Base-by-base conservation (phyloP, 1,140 invertebrate species). In the Phortica variegata region DNA sequence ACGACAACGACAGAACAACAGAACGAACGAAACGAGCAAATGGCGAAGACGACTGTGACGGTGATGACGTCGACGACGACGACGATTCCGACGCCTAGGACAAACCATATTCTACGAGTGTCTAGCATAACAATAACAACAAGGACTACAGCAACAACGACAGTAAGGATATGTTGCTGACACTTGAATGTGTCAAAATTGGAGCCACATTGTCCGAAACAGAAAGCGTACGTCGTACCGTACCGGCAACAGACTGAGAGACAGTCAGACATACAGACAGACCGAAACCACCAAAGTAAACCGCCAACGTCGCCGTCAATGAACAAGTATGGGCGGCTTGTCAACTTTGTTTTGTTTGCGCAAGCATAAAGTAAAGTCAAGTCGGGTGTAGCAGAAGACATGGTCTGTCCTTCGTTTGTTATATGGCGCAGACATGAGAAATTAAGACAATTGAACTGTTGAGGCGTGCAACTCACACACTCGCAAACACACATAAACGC, bases 371-470 rank as follows among this genome's bases (percentile, higher is more conserved):
- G n/a, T n/a, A n/a, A n/a, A n/a, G n/a, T n/a, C n/a, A n/a, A n/a
- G n/a, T n/a, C n/a, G n/a, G n/a, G n/a, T n/a, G n/a, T n/a, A n/a
- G n/a, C n/a, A n/a, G n/a, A n/a, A n/a, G n/a, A n/a, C n/a, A n/a
- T n/a, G n/a, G n/a, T n/a, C n/a, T n/a, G n/a, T n/a, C n/a, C n/a
- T n/a, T n/a, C n/a, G n/a, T n/a, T n/a, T n/a, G n/a, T n/a, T n/a
- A n/a, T n/a, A n/a, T n/a, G n/a, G n/a, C n/a, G n/a, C 60, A 62
- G 53, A 66, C 62, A 66, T n/a, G n/a, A 68, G 63, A 66, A 68
- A 66, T 66, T 66, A 66, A 66, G 60, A 68, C 63, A 66, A 66
- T 66, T 66, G 63, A 66, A 66, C 63, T 63, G 60, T 68, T 68
- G 63, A 68, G 63, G 63, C 63, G 63, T 66, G 63, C 60, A 49